phyloP scores from a whole-genome alignment of 2,113 vertebrate species.

The Epinephelus lanceolatus region DNA sequence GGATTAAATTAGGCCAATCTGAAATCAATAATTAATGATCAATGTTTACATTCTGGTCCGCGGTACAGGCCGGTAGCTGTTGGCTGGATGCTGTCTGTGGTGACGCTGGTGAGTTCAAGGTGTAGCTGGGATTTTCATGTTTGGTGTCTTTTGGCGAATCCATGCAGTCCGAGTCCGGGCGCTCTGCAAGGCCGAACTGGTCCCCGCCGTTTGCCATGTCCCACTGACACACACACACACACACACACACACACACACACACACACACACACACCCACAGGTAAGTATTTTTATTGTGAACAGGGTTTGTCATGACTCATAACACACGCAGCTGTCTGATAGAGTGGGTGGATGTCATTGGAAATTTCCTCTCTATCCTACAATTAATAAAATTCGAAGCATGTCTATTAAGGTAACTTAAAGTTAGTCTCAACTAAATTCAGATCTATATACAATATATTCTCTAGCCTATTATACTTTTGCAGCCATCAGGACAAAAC shows the following conservation, averaged over 20 bases:
- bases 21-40: neutral
- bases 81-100: slow-evolving; percentile 90
- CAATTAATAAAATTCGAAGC: neutral
- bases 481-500: neutral
- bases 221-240: slow-evolving; percentile 51
- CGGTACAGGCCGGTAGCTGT: slow-evolving; percentile 82
- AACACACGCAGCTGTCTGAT: neutral
- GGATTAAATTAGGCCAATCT: neutral
- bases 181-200: slow-evolving; percentile 89
- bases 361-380: neutral
- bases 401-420: neutral
- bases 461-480: neutral
- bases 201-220: slow-evolving; percentile 93
- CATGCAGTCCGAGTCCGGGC: slow-evolving; percentile 88
- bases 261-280: slow-evolving; percentile 21
- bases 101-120: slow-evolving; percentile 86
- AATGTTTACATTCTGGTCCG: slow-evolving; percentile 6
- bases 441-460: neutral
- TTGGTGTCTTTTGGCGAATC: slow-evolving; percentile 90
- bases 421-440: neutral
- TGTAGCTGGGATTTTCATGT: slow-evolving; percentile 82
- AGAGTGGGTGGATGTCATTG: neutral
- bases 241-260: slow-evolving; percentile 35
- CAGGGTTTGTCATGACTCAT: neutral
- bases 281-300: neutral